Percentiles rank a stretch among this genome's conserved stretches.
These are phyloP conservation scores for Budorcas taxicolor DNA, from an alignment of 2,113 vertebrate genomes.

Conservation along the genomic window DNA sequence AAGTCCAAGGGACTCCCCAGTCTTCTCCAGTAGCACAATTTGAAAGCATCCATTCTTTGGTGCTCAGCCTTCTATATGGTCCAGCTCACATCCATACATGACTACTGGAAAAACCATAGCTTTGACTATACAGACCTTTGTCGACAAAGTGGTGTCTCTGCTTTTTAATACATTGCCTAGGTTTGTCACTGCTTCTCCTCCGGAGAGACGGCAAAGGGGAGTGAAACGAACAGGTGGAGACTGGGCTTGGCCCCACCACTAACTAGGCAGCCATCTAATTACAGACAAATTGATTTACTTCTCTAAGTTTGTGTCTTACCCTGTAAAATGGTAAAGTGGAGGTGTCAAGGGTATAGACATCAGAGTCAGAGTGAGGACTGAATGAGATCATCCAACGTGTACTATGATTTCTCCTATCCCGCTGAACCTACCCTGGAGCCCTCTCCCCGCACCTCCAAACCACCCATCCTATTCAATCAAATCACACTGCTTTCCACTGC, in stretches of 20 bases:
- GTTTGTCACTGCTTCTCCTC: background rate
- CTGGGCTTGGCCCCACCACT: background rate
- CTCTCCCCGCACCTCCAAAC: background rate
- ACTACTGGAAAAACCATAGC: background rate
- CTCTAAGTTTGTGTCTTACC: background rate
- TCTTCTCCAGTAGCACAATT: background rate
- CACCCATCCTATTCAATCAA: background rate
- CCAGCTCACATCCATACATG: background rate
- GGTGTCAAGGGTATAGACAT: too few species aligned
- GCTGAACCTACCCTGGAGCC: background rate
- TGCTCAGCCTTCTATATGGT: background rate
- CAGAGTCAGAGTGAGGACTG: background rate
- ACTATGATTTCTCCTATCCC: background rate
- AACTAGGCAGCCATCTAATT: background rate
- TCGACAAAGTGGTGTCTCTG: background rate
- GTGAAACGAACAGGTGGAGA: background rate
- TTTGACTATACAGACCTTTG: background rate
- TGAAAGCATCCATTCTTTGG: background rate
- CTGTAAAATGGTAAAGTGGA: background rate
- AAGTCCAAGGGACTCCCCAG: background rate
- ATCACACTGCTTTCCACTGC: background rate
- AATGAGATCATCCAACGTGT: background rate
- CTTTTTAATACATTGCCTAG: background rate
- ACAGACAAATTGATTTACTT: background rate
- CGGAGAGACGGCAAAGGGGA: background rate